These are phyloP conservation scores for Aptenodytes patagonicus DNA, from an alignment of 2,113 vertebrate genomes.

Conservation along the genomic window DNA sequence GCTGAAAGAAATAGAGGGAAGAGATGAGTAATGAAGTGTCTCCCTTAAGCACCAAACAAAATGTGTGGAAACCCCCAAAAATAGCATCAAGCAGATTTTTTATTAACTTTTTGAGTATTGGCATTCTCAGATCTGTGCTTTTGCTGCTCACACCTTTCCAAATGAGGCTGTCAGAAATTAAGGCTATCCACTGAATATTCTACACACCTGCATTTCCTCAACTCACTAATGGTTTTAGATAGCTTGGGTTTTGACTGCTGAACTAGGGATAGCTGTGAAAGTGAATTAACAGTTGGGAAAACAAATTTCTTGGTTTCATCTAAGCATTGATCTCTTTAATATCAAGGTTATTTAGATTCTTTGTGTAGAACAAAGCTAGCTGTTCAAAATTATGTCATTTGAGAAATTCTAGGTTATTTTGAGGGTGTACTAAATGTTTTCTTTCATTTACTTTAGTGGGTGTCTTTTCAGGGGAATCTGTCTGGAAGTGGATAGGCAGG, in stretches of 20 bases:
- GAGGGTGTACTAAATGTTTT: background rate
- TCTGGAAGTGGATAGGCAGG: background rate
- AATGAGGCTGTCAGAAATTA: background rate
- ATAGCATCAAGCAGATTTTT: background rate
- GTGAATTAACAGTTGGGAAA: background rate
- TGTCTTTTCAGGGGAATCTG: background rate
- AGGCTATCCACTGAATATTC: background rate
- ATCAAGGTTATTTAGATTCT: background rate
- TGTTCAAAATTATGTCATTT: background rate
- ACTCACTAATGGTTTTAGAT: background rate
- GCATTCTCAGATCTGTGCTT: background rate
- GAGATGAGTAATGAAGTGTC: background rate
- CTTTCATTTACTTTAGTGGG: background rate
- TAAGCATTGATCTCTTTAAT: background rate
- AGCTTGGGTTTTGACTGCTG: background rate
- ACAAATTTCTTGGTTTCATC: background rate
- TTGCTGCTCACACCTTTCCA: background rate
- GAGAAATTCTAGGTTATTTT: background rate
- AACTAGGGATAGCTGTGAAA: background rate
- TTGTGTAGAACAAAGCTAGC: background rate
- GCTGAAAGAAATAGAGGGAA: background rate
- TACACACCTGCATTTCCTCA: background rate
- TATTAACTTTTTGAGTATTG: background rate
- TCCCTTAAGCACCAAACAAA: background rate
- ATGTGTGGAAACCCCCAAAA: rapidly evolving